A percentile compares a stretch with the other conserved stretches of the same genome.
phyloP scores from a whole-genome alignment of 1,140 invertebrate genomes.

The Heliconius himera region DNA sequence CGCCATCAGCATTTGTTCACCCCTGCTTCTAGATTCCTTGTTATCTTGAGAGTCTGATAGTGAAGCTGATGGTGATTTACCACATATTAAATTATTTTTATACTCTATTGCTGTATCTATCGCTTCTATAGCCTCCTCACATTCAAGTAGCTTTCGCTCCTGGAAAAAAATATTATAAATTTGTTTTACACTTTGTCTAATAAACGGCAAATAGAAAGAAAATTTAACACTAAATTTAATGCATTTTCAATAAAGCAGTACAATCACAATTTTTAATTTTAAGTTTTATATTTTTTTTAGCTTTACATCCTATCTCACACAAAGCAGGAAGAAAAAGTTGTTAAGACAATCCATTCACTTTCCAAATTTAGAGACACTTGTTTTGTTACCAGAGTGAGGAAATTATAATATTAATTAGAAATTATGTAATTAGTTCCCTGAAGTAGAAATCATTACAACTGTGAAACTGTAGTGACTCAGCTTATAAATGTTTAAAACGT shows the following conservation, averaged over 20 bases:
- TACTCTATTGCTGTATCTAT: conserved; percentile 96
- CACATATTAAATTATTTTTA: conserved; percentile 95
- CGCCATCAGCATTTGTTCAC: conserved; percentile 89
- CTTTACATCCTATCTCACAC: not conserved
- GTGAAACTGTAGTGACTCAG: too few relatives aligned
- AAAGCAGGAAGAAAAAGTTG: not conserved
- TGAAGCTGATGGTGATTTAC: conserved; percentile 84
- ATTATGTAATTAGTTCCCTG: too few relatives aligned
- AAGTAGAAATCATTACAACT: too few relatives aligned
- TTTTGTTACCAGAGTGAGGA: too few relatives aligned
- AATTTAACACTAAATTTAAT: too few relatives aligned
- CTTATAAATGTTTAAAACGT: too few relatives aligned
- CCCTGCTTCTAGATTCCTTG: conserved; percentile 83
- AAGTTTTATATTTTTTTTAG: not conserved
- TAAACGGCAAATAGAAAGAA: not conserved
- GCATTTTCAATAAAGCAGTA: not conserved
- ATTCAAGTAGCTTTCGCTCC: conserved; percentile 91
- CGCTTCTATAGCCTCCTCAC: conserved; percentile 95
- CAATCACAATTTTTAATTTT: too few relatives aligned
- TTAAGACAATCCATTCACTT: not conserved
- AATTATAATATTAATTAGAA: too few relatives aligned
- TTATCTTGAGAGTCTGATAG: conserved; percentile 80
- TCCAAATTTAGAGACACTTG: too few relatives aligned
- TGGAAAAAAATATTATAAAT: conserved; percentile 62
- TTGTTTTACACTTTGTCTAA: too few relatives aligned